A percentile compares a stretch with the other conserved stretches of the same genome.
These are phyloP conservation scores for Oxytorus armatus DNA, from an alignment of 2,888 invertebrate genomes.

Conservation along the genomic window DNA sequence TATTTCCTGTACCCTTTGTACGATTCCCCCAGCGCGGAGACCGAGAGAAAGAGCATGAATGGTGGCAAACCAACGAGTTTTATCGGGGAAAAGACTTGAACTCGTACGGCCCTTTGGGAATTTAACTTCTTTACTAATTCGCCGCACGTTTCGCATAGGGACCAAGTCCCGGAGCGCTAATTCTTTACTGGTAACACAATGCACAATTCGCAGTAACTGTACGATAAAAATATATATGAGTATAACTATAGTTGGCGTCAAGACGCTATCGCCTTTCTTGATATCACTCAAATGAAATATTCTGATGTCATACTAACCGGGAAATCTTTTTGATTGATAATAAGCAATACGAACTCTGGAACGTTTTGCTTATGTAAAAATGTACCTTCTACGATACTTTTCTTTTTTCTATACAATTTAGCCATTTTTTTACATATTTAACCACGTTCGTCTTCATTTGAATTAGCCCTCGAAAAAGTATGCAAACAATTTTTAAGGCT, in stretches of 20 bases:
- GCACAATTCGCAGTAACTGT: neutral
- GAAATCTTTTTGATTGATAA: neutral
- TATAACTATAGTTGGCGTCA: neutral
- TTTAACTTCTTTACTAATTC: conserved; percentile 47
- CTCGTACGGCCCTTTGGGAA: conserved; percentile 39
- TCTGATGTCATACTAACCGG: neutral
- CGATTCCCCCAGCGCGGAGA: conserved; percentile 32
- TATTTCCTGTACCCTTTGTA: conserved; percentile 25
- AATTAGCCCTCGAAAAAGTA: neutral
- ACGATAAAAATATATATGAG: neutral
- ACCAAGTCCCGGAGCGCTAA: conserved; percentile 31
- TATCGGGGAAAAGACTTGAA: conserved; percentile 37
- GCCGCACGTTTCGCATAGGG: conserved; percentile 22
- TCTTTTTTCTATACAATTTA: no score
- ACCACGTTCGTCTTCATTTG: neutral
- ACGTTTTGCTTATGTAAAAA: neutral
- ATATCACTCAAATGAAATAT: neutral
- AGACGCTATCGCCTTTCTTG: no score
- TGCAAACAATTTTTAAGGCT: neutral
- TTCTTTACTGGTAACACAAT: conserved; percentile 39
- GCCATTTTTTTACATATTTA: no score
- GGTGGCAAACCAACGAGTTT: conserved; percentile 16
- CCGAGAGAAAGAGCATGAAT: conserved; percentile 6
- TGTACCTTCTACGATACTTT: neutral
- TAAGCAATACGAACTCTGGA: neutral